phyloP scores from a whole-genome alignment of 2,113 vertebrate species.

The Calidris pygmaea region DNA sequence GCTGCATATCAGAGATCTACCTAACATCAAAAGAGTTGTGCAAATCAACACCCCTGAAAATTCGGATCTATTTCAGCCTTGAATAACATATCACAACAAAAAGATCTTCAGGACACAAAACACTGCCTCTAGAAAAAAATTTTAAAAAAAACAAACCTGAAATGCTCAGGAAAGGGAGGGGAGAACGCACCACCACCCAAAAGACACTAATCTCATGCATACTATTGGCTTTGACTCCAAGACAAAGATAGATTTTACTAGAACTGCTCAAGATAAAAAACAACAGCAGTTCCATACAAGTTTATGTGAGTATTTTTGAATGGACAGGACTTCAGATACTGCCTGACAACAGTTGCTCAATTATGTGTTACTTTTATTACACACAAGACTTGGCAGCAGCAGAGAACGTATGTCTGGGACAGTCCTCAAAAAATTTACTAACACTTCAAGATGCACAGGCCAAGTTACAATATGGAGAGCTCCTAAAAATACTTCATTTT shows the following conservation, averaged over 20 bases:
- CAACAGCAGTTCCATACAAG: background rate
- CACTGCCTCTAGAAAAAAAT: background rate
- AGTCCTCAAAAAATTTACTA: slow-evolving; percentile 37
- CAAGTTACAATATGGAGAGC: slow-evolving; percentile 56
- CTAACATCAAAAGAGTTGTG: background rate
- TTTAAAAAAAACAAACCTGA: background rate
- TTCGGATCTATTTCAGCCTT: background rate
- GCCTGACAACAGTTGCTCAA: slow-evolving; percentile 64
- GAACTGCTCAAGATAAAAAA: background rate
- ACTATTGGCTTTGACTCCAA: background rate
- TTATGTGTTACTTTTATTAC: slow-evolving; percentile 59
- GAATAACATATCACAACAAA: background rate
- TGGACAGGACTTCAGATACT: slow-evolving; percentile 36
- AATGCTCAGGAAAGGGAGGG: background rate
- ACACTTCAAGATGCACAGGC: slow-evolving; percentile 42
- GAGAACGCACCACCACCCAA: rapidly evolving
- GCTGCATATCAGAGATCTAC: background rate
- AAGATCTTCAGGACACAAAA: background rate
- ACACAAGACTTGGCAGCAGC: slow-evolving; percentile 46
- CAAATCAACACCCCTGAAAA: background rate
- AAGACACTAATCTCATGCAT: background rate
- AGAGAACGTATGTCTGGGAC: slow-evolving; percentile 45
- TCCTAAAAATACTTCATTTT: slow-evolving; percentile 48
- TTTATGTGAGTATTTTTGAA: slow-evolving; percentile 35
- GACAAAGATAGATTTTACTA: background rate